Evolutionary conservation across 2,888 invertebrate genomes (phyloP).

Genomic region (Melanophora roralis): DNA sequence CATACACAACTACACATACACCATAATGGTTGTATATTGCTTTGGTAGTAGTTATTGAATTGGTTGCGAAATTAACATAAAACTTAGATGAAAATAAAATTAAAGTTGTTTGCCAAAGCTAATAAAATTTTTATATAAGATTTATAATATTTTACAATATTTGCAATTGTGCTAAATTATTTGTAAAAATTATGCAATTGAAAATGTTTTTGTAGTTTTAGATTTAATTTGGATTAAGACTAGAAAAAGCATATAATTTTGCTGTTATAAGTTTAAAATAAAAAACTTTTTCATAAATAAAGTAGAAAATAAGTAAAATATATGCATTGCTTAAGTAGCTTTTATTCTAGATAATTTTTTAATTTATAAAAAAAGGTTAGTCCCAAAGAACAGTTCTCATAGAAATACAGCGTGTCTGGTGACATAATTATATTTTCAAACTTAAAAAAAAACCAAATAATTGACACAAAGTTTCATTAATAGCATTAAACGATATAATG

Average conservation of each 20-base stretch:
- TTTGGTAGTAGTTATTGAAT: background rate
- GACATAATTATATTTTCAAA: too few relatives aligned
- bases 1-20: background rate
- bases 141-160: conserved; percentile 13
- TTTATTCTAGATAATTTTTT: too few relatives aligned
- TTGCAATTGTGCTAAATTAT: background rate
- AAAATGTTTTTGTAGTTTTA: background rate
- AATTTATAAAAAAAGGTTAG: too few relatives aligned
- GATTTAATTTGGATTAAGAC: background rate
- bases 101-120: conserved; percentile 15
- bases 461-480: too few relatives aligned
- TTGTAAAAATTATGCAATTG: background rate
- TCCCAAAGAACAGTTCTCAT: too few relatives aligned
- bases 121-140: conserved; percentile 21
- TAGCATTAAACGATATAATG: too few relatives aligned
- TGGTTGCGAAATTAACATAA: background rate
- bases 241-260: background rate
- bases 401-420: too few relatives aligned
- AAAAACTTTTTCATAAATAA: too few relatives aligned
- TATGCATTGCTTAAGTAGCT: too few relatives aligned
- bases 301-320: too few relatives aligned
- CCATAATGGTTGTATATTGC: conserved; percentile 2
- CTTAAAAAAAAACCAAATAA: too few relatives aligned
- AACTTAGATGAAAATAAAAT: background rate
- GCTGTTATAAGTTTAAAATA: background rate